These are phyloP conservation scores for Diarsia brunnea DNA, from an alignment of 2,888 invertebrate genomes.

Conservation along the genomic window DNA sequence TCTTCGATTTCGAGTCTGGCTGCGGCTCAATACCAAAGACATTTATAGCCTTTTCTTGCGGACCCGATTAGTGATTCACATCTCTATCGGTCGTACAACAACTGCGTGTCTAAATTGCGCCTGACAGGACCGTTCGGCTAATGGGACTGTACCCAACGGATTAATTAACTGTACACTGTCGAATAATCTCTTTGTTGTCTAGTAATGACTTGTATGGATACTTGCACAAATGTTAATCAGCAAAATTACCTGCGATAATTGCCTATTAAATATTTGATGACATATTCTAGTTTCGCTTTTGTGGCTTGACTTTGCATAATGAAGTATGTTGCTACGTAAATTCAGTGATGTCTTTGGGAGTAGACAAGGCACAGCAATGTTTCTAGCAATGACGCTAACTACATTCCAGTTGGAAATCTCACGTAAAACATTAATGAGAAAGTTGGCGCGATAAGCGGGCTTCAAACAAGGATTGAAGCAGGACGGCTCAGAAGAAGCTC, in stretches of 20 bases:
- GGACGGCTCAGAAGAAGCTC: constrained; percentile 75
- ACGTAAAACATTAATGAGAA: constrained; percentile 81
- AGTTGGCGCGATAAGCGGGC: constrained; percentile 76
- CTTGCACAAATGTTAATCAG: constrained; percentile 64
- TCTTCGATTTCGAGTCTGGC: constrained; percentile 74
- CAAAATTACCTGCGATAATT: constrained; percentile 72
- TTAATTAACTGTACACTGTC: constrained; percentile 81
- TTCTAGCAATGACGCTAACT: constrained; percentile 45
- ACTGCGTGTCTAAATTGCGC: constrained; percentile 56
- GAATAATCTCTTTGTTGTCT: constrained; percentile 77
- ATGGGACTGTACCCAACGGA: constrained; percentile 77
- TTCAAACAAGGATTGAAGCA: constrained; percentile 79
- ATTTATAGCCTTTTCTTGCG: constrained; percentile 70
- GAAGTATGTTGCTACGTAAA: background rate
- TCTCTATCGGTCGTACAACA: constrained; percentile 60
- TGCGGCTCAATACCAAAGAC: constrained; percentile 61
- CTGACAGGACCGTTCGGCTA: constrained; percentile 72
- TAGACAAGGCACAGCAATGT: background rate
- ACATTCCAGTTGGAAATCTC: constrained; percentile 69
- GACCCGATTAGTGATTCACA: constrained; percentile 67
- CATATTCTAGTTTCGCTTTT: constrained; percentile 38
- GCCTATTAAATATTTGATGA: constrained; percentile 62
- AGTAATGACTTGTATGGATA: constrained; percentile 64
- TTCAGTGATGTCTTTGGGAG: background rate
- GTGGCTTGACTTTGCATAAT: constrained; percentile 17